Evolutionary conservation across 2,888 invertebrate species (phyloP), one percentile per base, ranked within the genome.

Genomic region (Griposia aprilina): DNA sequence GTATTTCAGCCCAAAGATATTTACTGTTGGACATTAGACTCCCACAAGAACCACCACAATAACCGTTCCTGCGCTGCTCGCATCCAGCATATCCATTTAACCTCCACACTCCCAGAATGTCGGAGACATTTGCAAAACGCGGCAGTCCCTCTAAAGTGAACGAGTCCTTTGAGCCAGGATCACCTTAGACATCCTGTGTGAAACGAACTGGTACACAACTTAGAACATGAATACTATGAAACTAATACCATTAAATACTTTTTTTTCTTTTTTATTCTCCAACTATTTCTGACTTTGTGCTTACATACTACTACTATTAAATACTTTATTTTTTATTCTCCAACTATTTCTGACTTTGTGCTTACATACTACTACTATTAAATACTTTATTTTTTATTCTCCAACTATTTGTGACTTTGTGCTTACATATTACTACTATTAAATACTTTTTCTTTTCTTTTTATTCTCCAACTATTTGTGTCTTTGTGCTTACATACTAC

Each of bases 111-210:
- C 62, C 45, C 5, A 52, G 86, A 41, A 48, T 70, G 80, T 74
- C 50, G 80, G 67, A 84, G 87, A 84, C 83, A 82, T 89, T 90
- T 88, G 85, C 89, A 88, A 89, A 91, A 90, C 79, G 86, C 88
- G 90, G 84, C 88, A 90, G 90, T 91, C 87, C 83, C 82, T 82
- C 83, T 86, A 84, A 89, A 91, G 88, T 89, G 83, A 80, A 73
- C 77, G 85, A 87, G 86, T 88, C 89, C 91, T 91, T 91, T 91
- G 90, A 88, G 90, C 84, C 55, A 55, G 81, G 81, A 87, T 88
- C 83, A 85, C 86, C 88, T 86, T 84, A 84, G 82, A 84, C 80
- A 65, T 63, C 63, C 50, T 67, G 68, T 78, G 81, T 84, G 76
- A 78, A 86, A 78, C 82, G 78, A 83, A 80, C 82, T 68, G 52